Evolutionary conservation across 2,888 invertebrate genomes (phyloP).

Genomic region (Dyspetes luteomarginatus): DNA sequence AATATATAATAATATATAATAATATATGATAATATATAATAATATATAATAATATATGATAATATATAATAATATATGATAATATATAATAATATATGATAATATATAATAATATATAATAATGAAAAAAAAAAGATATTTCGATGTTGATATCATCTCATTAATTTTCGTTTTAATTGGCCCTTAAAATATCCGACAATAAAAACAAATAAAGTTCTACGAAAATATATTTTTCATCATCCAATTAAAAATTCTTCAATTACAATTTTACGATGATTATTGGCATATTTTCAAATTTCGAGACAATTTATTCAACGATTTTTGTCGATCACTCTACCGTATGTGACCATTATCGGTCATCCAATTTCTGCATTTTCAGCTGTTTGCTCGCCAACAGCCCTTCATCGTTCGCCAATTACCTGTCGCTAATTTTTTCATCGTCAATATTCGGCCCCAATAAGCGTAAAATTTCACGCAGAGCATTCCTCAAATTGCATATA

Average conservation of each 20-base stretch:
- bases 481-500: not conserved
- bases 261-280: not conserved
- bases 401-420: constrained; percentile 21
- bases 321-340: not conserved
- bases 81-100: no score
- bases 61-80: no score
- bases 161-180: not conserved
- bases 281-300: not conserved
- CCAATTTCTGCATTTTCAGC: not conserved
- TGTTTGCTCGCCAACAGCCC: not conserved
- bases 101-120: no score
- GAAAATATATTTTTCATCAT: not conserved
- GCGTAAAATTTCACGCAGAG: constrained; percentile 1
- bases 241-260: no score
- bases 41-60: no score
- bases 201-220: not conserved
- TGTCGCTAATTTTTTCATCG: constrained; percentile 27
- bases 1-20: not conserved
- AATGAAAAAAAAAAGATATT: not conserved
- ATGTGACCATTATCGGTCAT: not conserved
- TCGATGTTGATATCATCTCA: no score
- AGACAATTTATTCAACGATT: not conserved
- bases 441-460: not conserved
- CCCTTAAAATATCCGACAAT: not conserved
- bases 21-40: no score